phyloP scores from a whole-genome alignment of 1,140 invertebrate species.

The Penaeus vannamei region DNA sequence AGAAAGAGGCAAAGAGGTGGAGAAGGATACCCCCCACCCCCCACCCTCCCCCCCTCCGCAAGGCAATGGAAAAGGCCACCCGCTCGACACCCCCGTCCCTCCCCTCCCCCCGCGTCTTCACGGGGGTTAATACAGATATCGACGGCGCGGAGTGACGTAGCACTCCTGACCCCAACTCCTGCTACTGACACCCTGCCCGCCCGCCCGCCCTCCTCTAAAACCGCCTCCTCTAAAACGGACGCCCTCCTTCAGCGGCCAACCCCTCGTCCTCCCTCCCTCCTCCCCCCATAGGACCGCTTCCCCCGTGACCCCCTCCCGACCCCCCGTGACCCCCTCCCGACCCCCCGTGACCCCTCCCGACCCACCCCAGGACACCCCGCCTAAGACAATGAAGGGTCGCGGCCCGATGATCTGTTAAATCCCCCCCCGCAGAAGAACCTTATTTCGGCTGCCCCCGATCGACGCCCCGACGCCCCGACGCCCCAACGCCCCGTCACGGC shows the following conservation, averaged over 20 bases:
- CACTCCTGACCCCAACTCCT: slow-evolving; percentile 51
- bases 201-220: slow-evolving; percentile 19
- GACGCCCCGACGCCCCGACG: slow-evolving; percentile 24
- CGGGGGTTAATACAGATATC: slow-evolving; percentile 65
- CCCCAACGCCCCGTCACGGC: slow-evolving; percentile 50
- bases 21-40: too few species aligned
- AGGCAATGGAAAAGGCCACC: too few species aligned
- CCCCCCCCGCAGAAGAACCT: not conserved
- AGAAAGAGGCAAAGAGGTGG: too few species aligned
- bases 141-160: slow-evolving; percentile 58
- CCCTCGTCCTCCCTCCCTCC: too few species aligned
- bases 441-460: too few species aligned
- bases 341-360: not conserved
- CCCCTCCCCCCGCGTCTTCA: not conserved
- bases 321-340: not conserved
- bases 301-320: too few species aligned
- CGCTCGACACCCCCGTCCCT: not conserved
- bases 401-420: not conserved
- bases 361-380: not conserved
- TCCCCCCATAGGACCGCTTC: too few species aligned
- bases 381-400: too few species aligned
- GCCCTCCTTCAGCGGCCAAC: too few species aligned
- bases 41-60: too few species aligned
- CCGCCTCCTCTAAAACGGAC: not conserved
- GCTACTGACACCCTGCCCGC: slow-evolving; percentile 50